Evolutionary conservation across 2,113 vertebrate species (phyloP), one percentile per base, ranked within the genome.

Genomic region (Podocnemis expansa): DNA sequence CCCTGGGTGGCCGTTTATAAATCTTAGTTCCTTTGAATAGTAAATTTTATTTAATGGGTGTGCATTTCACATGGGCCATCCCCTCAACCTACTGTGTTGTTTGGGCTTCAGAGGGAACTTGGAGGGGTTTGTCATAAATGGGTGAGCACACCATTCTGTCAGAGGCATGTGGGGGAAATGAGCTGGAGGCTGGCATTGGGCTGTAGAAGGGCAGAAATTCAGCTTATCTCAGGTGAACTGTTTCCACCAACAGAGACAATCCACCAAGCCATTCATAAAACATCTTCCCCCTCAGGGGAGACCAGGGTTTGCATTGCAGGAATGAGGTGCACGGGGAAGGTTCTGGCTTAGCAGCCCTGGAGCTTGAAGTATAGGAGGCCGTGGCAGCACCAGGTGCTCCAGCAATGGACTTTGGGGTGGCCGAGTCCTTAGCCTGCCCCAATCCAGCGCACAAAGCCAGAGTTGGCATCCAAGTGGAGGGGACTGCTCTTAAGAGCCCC

Each of bases 261-360:
- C 6, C 16, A 41, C 47, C 43, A 52, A 45, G n/a, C 3, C 29
- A 43, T 14, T 85, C 73, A 10, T 4, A 84, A 88, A 83, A 45
- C 10, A 31, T 5, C 0, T 0, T 7, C 12, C 82, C 63, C 3
- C 60, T n/a, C 31, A 9, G 31, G 31, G 19, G 34, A 21, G 60
- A 67, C 31, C 60, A 67, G 34, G 17, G 34, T 70, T 10, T 38
- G n/a, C 34, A 70, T 19, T 9, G 17, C 19, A n/a, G 34, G 34
- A 22, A 70, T 10, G n/a, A 22, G 9, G 5, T 21, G 16, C 63
- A 19, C 34, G 63, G 4, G 34, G 34, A n/a, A n/a, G 34, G 7
- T 19, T 16, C 60, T 21, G 60, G n/a, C 34, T 70, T 70, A 19
- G 45, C 60, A 93, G 80, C 60, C 41, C 80, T 58, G 43, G 0